Evolutionary conservation across 92 coral and sea anemone species (phyloP), one percentile per base, ranked within the genome.

Genomic region (Heliopora coerulea): DNA sequence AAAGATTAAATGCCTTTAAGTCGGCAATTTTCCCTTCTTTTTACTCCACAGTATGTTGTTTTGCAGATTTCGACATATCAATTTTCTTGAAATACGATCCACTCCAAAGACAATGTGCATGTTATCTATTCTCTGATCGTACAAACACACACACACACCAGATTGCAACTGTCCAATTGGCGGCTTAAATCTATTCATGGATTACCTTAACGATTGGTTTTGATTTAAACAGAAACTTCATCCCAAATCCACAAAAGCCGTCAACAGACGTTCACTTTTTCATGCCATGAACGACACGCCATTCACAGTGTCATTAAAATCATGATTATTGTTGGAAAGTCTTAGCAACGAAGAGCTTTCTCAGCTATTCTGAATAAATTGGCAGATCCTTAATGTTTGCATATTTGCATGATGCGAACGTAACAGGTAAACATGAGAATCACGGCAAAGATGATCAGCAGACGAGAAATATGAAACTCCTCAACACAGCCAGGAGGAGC

Each of bases 191-290:
- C n/a, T n/a, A n/a, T 44, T 0, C 24, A 10, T 12, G n/a, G 8
- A 44, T 35, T 67, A 67, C 74, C 74, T 67, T 26, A n/a, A n/a
- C n/a, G 27, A 30, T 58, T 17, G 33, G 74, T 67, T 67, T 67
- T 0, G 74, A 49, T 29, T 41, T 65, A 49, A 46, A 49, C 24
- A 67, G 33, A 48, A 67, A 67, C 74, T 44, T 67, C 74, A 67
- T 67, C 2, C 27, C 41, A 15, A 15, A 6, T n/a, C n/a, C n/a
- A n/a, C n/a, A n/a, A n/a, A n/a, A 6, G 10, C 15, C 10, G 15
- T 8, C 7, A 10, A 15, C 2, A 2, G 10, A 6, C n/a, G 17
- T 3, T 24, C 30, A 29, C 18, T 15, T 8, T 61, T 61, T 21
- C 39, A 17, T 27, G 0, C 10, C 34, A 19, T 9, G 26, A 61